A percentile compares a stretch with the other conserved stretches of the same genome.
These are phyloP conservation scores for Orthosia incerta DNA, from an alignment of 2,888 invertebrate genomes.

Conservation along the genomic window DNA sequence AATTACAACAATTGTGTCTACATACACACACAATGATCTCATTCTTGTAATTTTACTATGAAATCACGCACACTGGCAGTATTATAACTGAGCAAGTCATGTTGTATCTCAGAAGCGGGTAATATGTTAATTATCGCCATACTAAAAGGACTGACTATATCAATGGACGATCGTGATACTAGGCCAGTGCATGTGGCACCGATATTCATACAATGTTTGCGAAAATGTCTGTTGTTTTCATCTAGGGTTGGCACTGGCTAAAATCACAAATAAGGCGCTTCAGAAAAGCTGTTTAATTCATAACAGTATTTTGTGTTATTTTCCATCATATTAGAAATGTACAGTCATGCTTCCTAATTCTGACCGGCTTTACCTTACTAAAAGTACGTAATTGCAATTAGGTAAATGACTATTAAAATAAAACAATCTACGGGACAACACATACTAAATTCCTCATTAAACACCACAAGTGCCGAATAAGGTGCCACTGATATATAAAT, in stretches of 20 bases:
- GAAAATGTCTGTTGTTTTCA: conserved; percentile 70
- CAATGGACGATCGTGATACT: conserved; percentile 41
- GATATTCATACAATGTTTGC: conserved; percentile 76
- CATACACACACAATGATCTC: conserved; percentile 20
- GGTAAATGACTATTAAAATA: background rate
- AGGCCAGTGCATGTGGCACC: conserved; percentile 71
- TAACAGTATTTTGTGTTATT: background rate
- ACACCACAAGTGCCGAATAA: background rate
- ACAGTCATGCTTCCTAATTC: background rate
- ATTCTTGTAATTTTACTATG: conserved; percentile 35
- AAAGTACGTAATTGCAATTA: background rate
- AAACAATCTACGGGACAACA: background rate
- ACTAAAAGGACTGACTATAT: conserved; percentile 56
- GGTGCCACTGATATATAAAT: background rate
- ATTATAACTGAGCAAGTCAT: conserved; percentile 18
- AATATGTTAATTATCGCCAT: conserved; percentile 59
- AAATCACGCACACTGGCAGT: conserved; percentile 32
- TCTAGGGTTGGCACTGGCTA: conserved; percentile 44
- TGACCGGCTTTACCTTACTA: background rate
- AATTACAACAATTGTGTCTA: conserved; percentile 31
- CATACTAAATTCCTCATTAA: background rate
- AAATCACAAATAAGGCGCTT: background rate
- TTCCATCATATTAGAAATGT: background rate
- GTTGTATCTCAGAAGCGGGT: conserved; percentile 39
- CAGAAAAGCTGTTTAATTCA: background rate